Conservation (phyloP, 2,888 invertebrate species). For the Protonemura montana region DNA sequence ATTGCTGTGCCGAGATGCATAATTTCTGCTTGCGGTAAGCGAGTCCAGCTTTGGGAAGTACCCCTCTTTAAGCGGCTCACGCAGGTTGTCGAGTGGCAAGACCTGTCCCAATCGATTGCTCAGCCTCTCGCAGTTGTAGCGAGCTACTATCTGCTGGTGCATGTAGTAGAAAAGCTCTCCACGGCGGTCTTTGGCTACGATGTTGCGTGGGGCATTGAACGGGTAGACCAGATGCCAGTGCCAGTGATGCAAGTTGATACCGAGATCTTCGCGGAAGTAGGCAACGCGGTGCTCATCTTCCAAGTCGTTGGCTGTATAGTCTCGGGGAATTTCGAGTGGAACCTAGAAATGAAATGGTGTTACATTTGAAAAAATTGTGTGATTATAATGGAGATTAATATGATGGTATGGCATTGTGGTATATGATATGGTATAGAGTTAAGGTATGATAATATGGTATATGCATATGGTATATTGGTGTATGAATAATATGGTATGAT, state of each 20-base stretch:
- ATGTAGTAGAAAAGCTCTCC: constrained; percentile 84
- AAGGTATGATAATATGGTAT: too few species aligned
- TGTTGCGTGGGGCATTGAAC: constrained; percentile 68
- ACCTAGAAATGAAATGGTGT: constrained; percentile 58
- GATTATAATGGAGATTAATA: too few species aligned
- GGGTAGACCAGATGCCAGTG: constrained; percentile 90
- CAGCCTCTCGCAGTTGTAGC: constrained; percentile 60
- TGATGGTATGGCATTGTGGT: too few species aligned
- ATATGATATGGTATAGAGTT: too few species aligned
- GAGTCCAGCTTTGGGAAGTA: constrained; percentile 56
- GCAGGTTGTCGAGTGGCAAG: constrained; percentile 52
- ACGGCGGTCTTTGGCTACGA: constrained; percentile 77
- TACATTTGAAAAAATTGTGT: neutral
- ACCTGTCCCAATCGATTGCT: constrained; percentile 54
- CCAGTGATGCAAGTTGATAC: constrained; percentile 89
- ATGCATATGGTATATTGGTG: too few species aligned
- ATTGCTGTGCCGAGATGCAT: constrained; percentile 52
- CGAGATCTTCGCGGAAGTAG: constrained; percentile 86
- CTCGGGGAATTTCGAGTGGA: constrained; percentile 73
- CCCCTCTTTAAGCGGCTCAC: constrained; percentile 54
- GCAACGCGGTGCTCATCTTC: constrained; percentile 83
- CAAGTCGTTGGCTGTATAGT: constrained; percentile 76
- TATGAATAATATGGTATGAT: too few species aligned
- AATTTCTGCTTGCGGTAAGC: constrained; percentile 57
- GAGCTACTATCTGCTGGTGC: constrained; percentile 75